Conservation (phyloP, 1,140 invertebrate species). For the Zaprionus nigranus region DNA sequence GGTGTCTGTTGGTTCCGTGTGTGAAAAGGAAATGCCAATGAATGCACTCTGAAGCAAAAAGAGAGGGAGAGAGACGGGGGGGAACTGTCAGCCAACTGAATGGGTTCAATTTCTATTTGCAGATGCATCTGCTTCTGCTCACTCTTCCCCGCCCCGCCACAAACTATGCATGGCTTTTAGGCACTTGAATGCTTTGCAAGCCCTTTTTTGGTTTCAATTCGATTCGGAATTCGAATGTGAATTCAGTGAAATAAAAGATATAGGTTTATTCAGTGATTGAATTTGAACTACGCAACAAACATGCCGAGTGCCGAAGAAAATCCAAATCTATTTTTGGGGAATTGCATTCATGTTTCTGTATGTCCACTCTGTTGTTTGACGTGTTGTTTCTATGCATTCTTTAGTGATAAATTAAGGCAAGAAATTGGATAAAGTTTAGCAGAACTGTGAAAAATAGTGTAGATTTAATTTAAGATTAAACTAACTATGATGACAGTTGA, state of each 20-base stretch:
- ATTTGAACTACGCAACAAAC: conserved; percentile 15
- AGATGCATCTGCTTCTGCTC: conserved; percentile 8
- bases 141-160: not conserved
- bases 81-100: not conserved
- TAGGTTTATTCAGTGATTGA: conserved; percentile 40
- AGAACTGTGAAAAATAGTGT: not conserved
- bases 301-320: not conserved
- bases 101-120: conserved; percentile 48
- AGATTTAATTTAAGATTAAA: no score
- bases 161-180: conserved; percentile 44
- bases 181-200: conserved; percentile 43
- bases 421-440: not conserved
- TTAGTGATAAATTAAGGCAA: not conserved
- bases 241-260: conserved; percentile 15
- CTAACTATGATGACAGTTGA: no score
- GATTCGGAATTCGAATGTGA: conserved; percentile 19
- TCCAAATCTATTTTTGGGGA: conserved; percentile 4
- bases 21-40: conserved; percentile 50
- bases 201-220: conserved; percentile 20
- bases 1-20: conserved; percentile 54
- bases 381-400: not conserved
- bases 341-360: conserved; percentile 19
- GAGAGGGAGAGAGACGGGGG: not conserved
- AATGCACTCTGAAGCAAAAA: not conserved
- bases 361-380: not conserved